phyloP scores from a whole-genome alignment of 2,797 vertebrate genomes.

The Falco rusticolus region DNA sequence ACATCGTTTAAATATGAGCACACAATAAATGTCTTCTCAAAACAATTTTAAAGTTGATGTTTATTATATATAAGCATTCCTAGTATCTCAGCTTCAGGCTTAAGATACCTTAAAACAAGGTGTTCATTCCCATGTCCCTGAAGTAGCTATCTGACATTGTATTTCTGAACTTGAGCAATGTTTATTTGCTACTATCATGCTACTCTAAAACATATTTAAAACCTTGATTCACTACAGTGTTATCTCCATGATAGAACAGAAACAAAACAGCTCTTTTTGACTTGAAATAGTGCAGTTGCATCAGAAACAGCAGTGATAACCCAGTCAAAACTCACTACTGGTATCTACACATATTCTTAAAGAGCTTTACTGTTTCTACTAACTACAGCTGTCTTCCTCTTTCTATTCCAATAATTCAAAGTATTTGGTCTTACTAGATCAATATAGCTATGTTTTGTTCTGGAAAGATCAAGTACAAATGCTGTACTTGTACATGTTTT shows the following conservation, averaged over 20 bases:
- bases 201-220: not conserved
- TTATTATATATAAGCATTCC: not conserved
- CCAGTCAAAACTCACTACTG: constrained; percentile 16
- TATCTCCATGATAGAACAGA: not conserved
- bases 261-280: not conserved
- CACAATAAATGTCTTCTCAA: not conserved
- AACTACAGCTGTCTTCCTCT: constrained; percentile 64
- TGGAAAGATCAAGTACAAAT: constrained; percentile 62
- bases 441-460: constrained; percentile 66
- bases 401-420: constrained; percentile 55
- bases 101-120: not conserved
- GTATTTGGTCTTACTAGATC: constrained; percentile 66
- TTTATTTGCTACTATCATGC: not conserved
- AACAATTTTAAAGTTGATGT: not conserved
- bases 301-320: not conserved
- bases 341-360: constrained; percentile 17
- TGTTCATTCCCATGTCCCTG: not conserved
- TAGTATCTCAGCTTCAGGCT: not conserved
- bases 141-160: not conserved
- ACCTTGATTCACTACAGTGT: not conserved
- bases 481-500: not conserved
- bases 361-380: constrained; percentile 62
- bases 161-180: not conserved
- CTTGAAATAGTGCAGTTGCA: not conserved
- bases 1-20: not conserved